phyloP scores from a whole-genome alignment of 1,140 invertebrate genomes.

The Papilio dardanus region DNA sequence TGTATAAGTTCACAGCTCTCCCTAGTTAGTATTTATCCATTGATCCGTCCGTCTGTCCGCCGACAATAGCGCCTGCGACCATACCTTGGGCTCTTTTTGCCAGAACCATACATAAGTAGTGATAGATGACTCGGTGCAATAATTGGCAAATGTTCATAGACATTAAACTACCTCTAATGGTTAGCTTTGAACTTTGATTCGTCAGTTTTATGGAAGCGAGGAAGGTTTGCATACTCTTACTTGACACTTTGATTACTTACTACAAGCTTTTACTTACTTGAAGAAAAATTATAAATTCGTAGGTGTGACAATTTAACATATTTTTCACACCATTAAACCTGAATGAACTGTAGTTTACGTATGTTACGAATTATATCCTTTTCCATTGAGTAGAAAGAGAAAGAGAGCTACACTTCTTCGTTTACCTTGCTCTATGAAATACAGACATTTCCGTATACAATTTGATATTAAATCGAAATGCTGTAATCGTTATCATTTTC shows the following conservation, averaged over 20 bases:
- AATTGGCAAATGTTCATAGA: slow-evolving; percentile 48
- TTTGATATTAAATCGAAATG: too few species aligned
- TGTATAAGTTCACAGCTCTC: slow-evolving; percentile 67
- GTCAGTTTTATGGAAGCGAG: not conserved
- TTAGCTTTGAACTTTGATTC: not conserved
- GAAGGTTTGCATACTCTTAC: not conserved
- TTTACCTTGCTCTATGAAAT: too few species aligned
- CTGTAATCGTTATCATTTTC: not conserved
- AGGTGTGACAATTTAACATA: too few species aligned
- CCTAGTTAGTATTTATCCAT: slow-evolving; percentile 63
- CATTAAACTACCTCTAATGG: not conserved
- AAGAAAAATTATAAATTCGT: too few species aligned
- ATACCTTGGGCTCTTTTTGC: slow-evolving; percentile 43
- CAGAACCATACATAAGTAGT: slow-evolving; percentile 41
- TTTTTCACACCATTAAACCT: too few species aligned
- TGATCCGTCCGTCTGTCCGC: slow-evolving; percentile 63
- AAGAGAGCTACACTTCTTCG: too few species aligned
- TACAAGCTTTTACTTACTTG: not conserved
- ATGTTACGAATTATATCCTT: too few species aligned
- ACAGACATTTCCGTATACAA: too few species aligned
- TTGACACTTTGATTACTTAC: not conserved
- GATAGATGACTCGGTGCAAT: slow-evolving; percentile 60
- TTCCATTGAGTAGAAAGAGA: too few species aligned
- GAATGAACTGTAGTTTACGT: too few species aligned
- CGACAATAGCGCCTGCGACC: slow-evolving; percentile 54